Evolutionary conservation across 1,140 invertebrate genomes (phyloP).

Genomic region (Zaprionus gabonicus): DNA sequence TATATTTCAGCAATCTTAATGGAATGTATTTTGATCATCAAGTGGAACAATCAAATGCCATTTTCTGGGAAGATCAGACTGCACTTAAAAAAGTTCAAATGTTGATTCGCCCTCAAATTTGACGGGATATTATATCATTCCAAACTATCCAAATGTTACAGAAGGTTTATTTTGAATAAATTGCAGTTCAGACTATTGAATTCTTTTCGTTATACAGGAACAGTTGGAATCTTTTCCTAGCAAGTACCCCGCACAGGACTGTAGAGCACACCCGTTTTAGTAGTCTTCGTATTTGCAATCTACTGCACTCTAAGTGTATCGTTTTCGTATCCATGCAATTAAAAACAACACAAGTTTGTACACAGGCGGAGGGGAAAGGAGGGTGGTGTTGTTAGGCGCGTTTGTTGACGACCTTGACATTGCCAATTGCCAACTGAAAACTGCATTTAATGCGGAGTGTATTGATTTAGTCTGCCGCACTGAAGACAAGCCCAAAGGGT

Average conservation of each 20-base stretch:
- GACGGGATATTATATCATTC: no score
- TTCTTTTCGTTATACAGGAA: no score
- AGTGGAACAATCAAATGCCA: neutral
- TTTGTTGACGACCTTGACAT: conserved; percentile 29
- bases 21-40: neutral
- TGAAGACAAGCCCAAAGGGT: conserved; percentile 21
- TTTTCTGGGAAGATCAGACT: neutral
- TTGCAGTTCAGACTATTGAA: no score
- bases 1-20: neutral
- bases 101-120: neutral
- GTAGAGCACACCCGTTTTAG: neutral
- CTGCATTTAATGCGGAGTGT: conserved; percentile 57
- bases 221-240: no score
- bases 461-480: conserved; percentile 70
- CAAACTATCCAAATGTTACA: no score
- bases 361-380: neutral
- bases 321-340: conserved; percentile 9
- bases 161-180: no score
- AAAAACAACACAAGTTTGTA: neutral
- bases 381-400: neutral
- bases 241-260: no score
- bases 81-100: neutral
- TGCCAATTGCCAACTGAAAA: conserved; percentile 27
- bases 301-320: neutral
- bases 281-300: neutral